These are phyloP conservation scores for Nomada fabriciana DNA, from an alignment of 2,888 invertebrate species.

Conservation along the genomic window DNA sequence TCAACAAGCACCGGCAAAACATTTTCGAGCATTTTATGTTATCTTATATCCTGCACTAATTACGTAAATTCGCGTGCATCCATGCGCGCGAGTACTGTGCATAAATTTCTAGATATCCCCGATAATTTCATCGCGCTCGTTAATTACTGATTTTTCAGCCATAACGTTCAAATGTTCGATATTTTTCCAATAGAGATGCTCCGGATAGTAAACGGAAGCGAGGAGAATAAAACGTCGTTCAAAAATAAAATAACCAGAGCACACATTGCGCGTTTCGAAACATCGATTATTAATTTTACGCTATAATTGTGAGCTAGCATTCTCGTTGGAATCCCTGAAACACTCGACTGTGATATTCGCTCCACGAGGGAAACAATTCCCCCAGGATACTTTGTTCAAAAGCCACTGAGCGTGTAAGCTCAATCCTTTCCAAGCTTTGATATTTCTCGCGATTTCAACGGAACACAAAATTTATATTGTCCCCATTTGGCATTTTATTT, in stretches of 20 bases:
- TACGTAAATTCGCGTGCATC: background rate
- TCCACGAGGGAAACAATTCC: constrained; percentile 23
- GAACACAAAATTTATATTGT: background rate
- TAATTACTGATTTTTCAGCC: background rate
- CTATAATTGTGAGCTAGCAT: constrained; percentile 19
- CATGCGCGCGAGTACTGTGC: too few species aligned
- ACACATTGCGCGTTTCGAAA: constrained; percentile 17
- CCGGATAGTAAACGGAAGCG: background rate
- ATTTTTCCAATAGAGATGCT: background rate
- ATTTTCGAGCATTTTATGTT: background rate
- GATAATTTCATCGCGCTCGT: constrained; percentile 11
- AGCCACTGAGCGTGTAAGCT: constrained; percentile 14
- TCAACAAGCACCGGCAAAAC: background rate
- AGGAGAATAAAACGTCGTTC: background rate
- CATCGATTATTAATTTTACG: constrained; percentile 38
- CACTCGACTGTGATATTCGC: constrained; percentile 12
- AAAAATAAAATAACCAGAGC: background rate
- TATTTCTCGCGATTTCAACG: constrained; percentile 3
- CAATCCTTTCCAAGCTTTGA: constrained; percentile 14
- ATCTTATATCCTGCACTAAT: background rate
- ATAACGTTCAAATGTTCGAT: background rate
- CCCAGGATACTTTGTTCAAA: constrained; percentile 17
- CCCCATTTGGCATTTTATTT: background rate
- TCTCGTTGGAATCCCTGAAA: constrained; percentile 11
- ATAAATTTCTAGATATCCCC: constrained; percentile 6